Evolutionary conservation across 2,797 vertebrate species (phyloP), one percentile per base, ranked within the genome.

Genomic region (Malurus leucopterus): DNA sequence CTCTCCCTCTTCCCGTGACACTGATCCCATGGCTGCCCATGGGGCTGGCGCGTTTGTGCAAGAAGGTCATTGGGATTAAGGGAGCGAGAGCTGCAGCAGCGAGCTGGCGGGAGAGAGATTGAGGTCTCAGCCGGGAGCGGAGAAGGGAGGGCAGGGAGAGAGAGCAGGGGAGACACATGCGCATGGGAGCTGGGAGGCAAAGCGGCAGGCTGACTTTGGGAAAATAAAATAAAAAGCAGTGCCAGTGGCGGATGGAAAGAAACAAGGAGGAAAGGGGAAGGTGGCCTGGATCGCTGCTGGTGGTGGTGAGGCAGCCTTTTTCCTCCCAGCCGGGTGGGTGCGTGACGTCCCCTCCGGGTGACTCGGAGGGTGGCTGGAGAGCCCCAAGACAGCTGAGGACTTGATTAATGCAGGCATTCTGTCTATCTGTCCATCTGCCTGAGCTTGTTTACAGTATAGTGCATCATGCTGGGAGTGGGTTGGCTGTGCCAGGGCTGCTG

Each of bases 51-150:
- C 13, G 10, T 80, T 32, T 80, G 79, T 74, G 55, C 69, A 92
- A 83, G 94, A 96, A 96, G 95, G 95, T 96, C 95, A 95, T 88
- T 70, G 72, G 92, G 95, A 96, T 96, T 96, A 96, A 94, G 89
- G 87, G 38, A 93, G 80, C n/a, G 26, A 72, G 95, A 88, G 91
- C 92, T 81, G 92, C 91, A 62, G 91, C 88, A 77, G 61, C 14
- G 22, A 88, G 90, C 90, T 47, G 53, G 85, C 41, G 23, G 75
- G 47, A 59, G 86, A 90, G 87, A 95, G 92, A 95, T 91, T 93
- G 84, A 51, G 83, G 93, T 94, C 95, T 96, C 53, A 38, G 93
- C 93, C 61, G 32, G 86, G 72, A 85, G 70, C 13, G 2, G 87
- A 19, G 69, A 88, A 54, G 89, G 86, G 92, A 90, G 88, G 84